phyloP scores from a whole-genome alignment of 2,888 invertebrate genomes.

The Hydrotaea diabolus region DNA sequence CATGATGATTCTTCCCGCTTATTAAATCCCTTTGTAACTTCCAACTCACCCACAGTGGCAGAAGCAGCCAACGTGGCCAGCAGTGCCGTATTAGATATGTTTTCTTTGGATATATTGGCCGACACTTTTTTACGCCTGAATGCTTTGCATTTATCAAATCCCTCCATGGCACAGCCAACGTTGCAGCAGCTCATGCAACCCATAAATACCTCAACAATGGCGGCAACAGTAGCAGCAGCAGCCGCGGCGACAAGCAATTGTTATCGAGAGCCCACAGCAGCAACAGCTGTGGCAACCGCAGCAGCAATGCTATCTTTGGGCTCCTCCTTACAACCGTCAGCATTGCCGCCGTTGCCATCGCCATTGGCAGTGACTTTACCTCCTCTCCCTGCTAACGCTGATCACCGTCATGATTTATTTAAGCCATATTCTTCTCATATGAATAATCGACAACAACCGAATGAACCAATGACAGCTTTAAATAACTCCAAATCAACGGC shows the following conservation, averaged over 20 bases:
- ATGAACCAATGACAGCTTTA: conserved; percentile 20
- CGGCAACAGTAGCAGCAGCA: background rate
- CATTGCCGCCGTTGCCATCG: background rate
- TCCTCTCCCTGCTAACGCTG: background rate
- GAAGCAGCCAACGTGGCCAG: background rate
- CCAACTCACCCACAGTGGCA: conserved; percentile 4
- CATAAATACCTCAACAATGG: conserved; percentile 2
- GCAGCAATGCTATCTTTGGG: background rate
- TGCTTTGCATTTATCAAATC: conserved; percentile 53
- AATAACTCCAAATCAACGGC: conserved; percentile 14
- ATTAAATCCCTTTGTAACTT: conserved; percentile 27
- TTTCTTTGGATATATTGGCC: conserved; percentile 57
- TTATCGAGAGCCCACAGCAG: background rate
- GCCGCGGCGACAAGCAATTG: conserved; percentile 2
- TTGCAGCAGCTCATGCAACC: background rate
- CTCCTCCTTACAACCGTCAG: background rate
- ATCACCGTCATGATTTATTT: conserved; percentile 48
- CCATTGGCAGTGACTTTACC: conserved; percentile 27
- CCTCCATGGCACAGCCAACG: conserved; percentile 15
- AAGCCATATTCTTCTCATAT: conserved; percentile 46
- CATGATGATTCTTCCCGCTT: background rate
- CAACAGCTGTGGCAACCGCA: background rate
- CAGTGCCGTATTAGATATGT: conserved; percentile 51
- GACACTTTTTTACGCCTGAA: conserved; percentile 62
- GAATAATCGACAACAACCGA: conserved; percentile 43